Percentiles rank a stretch among this genome's conserved stretches.
phyloP scores from a whole-genome alignment of 2,113 vertebrate genomes.

The Rhombomys opimus region DNA sequence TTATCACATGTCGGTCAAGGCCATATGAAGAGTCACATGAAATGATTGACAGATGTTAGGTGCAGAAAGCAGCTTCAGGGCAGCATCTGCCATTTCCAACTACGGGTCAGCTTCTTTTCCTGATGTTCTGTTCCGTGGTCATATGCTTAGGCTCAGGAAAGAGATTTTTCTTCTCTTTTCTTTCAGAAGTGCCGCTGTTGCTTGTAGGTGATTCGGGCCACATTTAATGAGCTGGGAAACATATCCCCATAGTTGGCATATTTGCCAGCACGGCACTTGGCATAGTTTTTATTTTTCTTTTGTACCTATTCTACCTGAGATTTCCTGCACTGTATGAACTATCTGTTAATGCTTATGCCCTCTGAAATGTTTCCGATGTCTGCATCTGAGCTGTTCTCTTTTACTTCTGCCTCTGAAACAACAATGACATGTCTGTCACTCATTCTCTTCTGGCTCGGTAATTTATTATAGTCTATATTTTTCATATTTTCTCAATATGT shows the following conservation, averaged over 20 bases:
- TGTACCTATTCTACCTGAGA: too few species aligned
- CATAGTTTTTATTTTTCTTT: background rate
- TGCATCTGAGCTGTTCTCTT: background rate
- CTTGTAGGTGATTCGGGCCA: background rate
- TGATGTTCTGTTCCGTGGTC: background rate
- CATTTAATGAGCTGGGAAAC: background rate
- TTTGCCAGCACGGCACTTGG: too few species aligned
- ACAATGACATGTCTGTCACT: rapidly evolving
- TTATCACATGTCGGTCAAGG: background rate
- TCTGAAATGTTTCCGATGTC: background rate
- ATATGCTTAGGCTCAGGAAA: background rate
- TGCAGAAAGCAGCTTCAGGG: background rate
- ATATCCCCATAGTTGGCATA: rapidly evolving
- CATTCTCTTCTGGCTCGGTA: background rate
- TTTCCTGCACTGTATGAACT: background rate
- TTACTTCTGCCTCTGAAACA: too few species aligned
- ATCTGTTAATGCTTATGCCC: background rate
- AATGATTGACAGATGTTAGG: background rate
- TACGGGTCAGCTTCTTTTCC: too few species aligned
- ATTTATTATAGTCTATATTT: background rate
- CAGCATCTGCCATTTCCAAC: background rate
- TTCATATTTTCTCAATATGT: background rate
- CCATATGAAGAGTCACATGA: background rate
- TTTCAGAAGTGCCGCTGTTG: background rate
- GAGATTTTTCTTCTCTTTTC: background rate